Percentiles rank a stretch among this genome's conserved stretches.
phyloP scores from a whole-genome alignment of 1,140 invertebrate species.

The Drosophila fuyamai region DNA sequence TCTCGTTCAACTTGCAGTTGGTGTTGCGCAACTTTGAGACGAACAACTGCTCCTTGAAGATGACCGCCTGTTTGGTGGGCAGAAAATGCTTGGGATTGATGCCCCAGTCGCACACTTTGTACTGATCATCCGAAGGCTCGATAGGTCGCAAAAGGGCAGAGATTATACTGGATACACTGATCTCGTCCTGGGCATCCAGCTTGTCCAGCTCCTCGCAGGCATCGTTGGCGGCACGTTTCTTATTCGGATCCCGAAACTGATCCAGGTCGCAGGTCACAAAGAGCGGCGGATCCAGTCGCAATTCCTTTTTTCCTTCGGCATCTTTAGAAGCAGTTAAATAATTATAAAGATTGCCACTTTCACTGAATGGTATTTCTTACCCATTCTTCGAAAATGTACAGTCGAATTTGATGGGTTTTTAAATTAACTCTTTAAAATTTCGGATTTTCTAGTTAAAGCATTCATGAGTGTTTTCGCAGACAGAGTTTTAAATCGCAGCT shows the following conservation, averaged over 20 bases:
- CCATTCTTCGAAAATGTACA: conserved; percentile 30
- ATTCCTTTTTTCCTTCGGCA: neutral
- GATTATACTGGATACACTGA: conserved; percentile 77
- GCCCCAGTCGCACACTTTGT: conserved; percentile 53
- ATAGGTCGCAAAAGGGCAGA: conserved; percentile 59
- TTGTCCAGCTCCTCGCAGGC: conserved; percentile 56
- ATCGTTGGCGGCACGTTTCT: conserved; percentile 5
- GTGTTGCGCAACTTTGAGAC: conserved; percentile 64
- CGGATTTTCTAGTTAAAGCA: neutral
- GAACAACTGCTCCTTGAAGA: conserved; percentile 69
- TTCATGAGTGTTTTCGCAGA: neutral
- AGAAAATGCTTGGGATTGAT: conserved; percentile 67
- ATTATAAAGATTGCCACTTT: too few relatives aligned
- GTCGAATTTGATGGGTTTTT: conserved; percentile 2
- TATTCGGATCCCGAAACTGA: conserved; percentile 31
- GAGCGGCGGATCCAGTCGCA: conserved; percentile 55
- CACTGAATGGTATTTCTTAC: neutral
- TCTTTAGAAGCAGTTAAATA: neutral
- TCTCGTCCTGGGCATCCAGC: conserved; percentile 73
- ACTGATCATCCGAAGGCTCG: conserved; percentile 58
- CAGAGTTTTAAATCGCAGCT: neutral
- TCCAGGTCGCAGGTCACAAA: conserved; percentile 58
- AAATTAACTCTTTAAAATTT: neutral
- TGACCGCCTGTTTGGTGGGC: conserved; percentile 59
- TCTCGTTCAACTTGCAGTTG: conserved; percentile 70